phyloP scores from a whole-genome alignment of 1,140 invertebrate genomes.

The Telenomus remus region DNA sequence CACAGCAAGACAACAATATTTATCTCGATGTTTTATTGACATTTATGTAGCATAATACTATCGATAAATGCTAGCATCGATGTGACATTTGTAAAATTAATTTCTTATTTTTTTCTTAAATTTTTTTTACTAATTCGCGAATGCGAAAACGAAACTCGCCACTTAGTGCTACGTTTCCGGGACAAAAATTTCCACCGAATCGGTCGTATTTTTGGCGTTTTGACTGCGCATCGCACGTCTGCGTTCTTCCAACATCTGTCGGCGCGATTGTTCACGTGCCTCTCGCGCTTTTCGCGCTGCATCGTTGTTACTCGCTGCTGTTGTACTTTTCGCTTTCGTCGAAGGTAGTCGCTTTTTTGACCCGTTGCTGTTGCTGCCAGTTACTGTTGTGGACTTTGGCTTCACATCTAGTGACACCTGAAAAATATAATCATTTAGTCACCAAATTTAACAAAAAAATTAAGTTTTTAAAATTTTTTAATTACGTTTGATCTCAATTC shows the following conservation, averaged over 20 bases:
- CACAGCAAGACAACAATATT: constrained; percentile 11
- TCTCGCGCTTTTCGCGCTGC: constrained; percentile 76
- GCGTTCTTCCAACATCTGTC: constrained; percentile 86
- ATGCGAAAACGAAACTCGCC: background rate
- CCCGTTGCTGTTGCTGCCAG: constrained; percentile 12
- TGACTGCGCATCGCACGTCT: constrained; percentile 80
- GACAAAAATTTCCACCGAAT: constrained; percentile 79
- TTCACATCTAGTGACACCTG: constrained; percentile 31
- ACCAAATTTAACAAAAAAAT: background rate
- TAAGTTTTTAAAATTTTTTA: background rate
- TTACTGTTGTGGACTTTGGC: constrained; percentile 7
- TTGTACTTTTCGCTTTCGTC: constrained; percentile 70
- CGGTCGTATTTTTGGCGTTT: constrained; percentile 68
- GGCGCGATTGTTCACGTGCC: constrained; percentile 85
- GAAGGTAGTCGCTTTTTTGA: constrained; percentile 32
- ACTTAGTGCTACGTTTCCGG: constrained; percentile 75
- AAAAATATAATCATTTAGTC: constrained; percentile 8
- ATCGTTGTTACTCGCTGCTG: constrained; percentile 62
- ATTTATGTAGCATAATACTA: constrained; percentile 10
- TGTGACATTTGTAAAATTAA: background rate
- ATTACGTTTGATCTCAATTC: too few relatives aligned
- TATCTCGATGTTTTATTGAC: constrained; percentile 2
- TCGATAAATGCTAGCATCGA: constrained; percentile 10
- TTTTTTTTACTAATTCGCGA: background rate
- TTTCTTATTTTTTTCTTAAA: background rate